phyloP scores from a whole-genome alignment of 2,797 vertebrate species.

The Botia kubotai region DNA sequence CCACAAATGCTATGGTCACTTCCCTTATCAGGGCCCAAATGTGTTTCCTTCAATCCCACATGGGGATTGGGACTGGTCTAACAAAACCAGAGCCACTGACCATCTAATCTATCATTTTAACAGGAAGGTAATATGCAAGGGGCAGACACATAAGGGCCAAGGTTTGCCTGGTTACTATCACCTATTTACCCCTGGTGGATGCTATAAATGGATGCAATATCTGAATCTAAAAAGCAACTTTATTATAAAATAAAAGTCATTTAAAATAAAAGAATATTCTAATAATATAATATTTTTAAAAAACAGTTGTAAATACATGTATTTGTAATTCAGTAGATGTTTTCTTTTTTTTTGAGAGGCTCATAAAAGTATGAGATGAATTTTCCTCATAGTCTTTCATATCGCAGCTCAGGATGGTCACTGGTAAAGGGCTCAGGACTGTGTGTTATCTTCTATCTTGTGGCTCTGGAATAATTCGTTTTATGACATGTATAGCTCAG shows the following conservation, averaged over 20 bases:
- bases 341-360: no score
- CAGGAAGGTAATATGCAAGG: constrained; percentile 91
- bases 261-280: no score
- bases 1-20: constrained; percentile 86
- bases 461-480: no score
- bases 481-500: no score
- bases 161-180: neutral
- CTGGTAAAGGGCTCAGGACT: no score
- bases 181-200: neutral
- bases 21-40: constrained; percentile 93
- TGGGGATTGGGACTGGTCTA: constrained; percentile 78
- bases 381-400: no score
- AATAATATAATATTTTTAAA: no score
- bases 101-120: constrained; percentile 98
- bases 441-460: no score
- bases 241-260: neutral
- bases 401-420: no score
- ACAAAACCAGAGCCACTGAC: constrained; percentile 86
- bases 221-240: neutral
- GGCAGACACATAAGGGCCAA: constrained; percentile 46
- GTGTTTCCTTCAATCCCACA: constrained; percentile 75
- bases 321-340: no score
- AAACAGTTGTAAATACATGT: no score
- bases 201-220: neutral
- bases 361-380: no score